These are phyloP conservation scores for Megaustenia siamemsis DNA, from an alignment of 2,888 invertebrate genomes.

Conservation along the genomic window DNA sequence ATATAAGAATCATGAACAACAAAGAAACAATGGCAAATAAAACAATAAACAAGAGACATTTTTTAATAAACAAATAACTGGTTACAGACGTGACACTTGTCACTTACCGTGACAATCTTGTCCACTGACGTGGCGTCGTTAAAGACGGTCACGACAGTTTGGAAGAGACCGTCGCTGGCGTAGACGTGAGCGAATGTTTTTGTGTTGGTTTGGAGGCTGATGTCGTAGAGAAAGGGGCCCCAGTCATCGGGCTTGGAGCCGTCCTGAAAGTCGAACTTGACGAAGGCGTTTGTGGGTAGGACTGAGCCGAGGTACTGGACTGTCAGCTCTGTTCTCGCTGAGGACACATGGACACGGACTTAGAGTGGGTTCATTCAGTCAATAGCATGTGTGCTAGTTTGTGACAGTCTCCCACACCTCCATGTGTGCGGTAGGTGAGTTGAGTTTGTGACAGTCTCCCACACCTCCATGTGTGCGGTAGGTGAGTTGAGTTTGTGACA, in stretches of 20 bases:
- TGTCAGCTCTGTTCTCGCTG: constrained; percentile 43
- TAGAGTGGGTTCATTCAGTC: too few relatives aligned
- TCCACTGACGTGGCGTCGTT: constrained; percentile 67
- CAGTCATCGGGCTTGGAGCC: background rate
- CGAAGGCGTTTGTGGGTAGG: constrained; percentile 60
- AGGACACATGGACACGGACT: too few relatives aligned
- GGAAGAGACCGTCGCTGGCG: constrained; percentile 62
- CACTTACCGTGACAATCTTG: constrained; percentile 59
- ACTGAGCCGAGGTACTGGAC: constrained; percentile 54
- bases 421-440: too few relatives aligned
- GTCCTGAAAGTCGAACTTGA: constrained; percentile 28
- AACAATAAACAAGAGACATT: too few relatives aligned
- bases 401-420: too few relatives aligned
- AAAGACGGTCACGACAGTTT: constrained; percentile 61
- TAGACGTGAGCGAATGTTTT: constrained; percentile 58
- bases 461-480: too few relatives aligned
- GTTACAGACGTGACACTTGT: background rate
- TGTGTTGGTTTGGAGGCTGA: background rate
- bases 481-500: too few relatives aligned
- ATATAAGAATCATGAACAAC: too few relatives aligned
- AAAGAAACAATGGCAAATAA: too few relatives aligned
- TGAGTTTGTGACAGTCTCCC: too few relatives aligned
- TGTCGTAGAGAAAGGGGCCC: background rate
- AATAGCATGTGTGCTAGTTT: too few relatives aligned
- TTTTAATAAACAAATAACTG: too few relatives aligned